Base-by-base conservation (phyloP, 2,888 invertebrate species). In the Resseliella maxima region DNA sequence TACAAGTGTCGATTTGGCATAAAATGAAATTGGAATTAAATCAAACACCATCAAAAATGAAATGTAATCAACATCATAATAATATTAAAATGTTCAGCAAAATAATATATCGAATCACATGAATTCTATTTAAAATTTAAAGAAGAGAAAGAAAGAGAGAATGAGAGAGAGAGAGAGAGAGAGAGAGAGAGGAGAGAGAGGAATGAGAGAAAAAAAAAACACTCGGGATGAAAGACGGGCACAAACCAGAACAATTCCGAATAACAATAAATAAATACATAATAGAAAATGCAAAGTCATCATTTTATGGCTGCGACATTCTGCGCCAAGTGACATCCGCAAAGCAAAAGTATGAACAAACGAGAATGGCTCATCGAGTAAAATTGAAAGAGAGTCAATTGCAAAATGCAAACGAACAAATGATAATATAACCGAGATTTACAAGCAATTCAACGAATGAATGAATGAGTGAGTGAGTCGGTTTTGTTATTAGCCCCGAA, bases 281-380 rank as follows among this genome's bases (percentile, higher is more conserved):
- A 83, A 83, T 83, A 83, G 83, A 83, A 83, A 83, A 83, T 83
- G 83, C 83, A 83, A 83, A 83, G n/a, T 83, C 83, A 83, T 83
- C 83, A 38, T 83, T 83, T 50, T 83, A n/a, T 36, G 83, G 59
- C 5, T 21, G n/a, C 38, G 41, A 83, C n/a, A 83, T 81, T 21
- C n/a, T n/a, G 36, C 64, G 64, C 27, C 24, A 6, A 27, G n/a
- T n/a, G n/a, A n/a, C n/a, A 50, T 50, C 12, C 18, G 18, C 46
- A 18, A 50, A 50, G 18, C 18, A 41, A 41, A 41, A n/a, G n/a
- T n/a, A 41, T 41, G 41, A 41, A 12, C 41, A 12, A 41, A 12
- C 12, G 41, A 41, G 41, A 41, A 41, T 41, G 41, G 12, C 81
- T 35, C 21, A 59, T 12, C 5, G 1, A 35, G 36, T 21, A 18